These are phyloP conservation scores for Melanchra persicariae DNA, from an alignment of 2,888 invertebrate species.

Conservation along the genomic window DNA sequence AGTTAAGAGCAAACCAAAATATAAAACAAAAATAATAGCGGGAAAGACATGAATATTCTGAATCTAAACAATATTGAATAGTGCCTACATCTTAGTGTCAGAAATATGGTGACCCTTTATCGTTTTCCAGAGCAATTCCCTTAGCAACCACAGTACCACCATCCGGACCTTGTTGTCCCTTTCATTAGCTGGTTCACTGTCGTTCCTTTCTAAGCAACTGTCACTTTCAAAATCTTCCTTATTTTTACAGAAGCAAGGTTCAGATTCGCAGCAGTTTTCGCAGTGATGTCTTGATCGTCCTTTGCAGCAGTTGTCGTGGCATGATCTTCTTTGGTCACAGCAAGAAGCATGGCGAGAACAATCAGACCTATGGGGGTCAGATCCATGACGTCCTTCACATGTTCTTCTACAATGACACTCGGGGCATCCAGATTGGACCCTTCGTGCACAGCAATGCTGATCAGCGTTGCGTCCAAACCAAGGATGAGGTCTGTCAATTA, in stretches of 20 bases:
- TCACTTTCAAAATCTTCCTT: not conserved
- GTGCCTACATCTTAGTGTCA: constrained; percentile 20
- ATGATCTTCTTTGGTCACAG: not conserved
- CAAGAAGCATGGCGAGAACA: constrained; percentile 10
- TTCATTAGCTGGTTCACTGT: not conserved
- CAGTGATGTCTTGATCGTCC: not conserved
- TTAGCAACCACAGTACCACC: constrained; percentile 32
- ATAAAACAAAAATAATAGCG: not conserved
- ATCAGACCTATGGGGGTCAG: not conserved
- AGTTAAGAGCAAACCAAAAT: constrained; percentile 1
- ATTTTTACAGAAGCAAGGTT: constrained; percentile 7
- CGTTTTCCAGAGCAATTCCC: constrained; percentile 18
- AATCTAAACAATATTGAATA: too few relatives aligned
- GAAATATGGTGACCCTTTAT: constrained; percentile 3
- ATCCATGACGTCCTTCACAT: not conserved
- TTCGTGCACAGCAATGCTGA: constrained; percentile 5
- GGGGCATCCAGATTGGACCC: not conserved
- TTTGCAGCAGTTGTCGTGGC: not conserved
- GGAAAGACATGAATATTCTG: not conserved
- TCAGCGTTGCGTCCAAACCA: constrained; percentile 18
- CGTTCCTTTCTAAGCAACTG: not conserved
- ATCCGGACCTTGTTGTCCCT: constrained; percentile 23
- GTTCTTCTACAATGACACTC: not conserved
- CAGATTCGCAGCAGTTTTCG: constrained; percentile 1
- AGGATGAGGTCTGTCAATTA: not conserved